Conservation (phyloP, 2,797 vertebrate species). For the Dendrocincla tyrannina region DNA sequence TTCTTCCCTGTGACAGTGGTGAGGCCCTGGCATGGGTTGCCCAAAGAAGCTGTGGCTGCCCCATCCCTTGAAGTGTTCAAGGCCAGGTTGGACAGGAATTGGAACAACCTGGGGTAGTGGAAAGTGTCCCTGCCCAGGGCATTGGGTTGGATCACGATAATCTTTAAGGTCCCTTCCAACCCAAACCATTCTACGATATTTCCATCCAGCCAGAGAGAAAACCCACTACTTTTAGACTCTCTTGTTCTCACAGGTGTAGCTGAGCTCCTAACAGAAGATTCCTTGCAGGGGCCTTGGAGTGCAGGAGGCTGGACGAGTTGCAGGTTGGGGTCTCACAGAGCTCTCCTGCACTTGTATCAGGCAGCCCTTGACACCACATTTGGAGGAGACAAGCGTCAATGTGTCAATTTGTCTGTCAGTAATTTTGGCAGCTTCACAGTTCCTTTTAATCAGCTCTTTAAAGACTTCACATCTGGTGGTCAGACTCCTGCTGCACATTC, state of each 20-base stretch:
- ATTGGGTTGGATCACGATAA: rapidly evolving
- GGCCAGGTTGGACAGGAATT: rapidly evolving
- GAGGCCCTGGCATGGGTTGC: neutral
- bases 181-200: neutral
- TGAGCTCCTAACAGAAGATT: neutral
- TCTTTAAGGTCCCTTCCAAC: neutral
- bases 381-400: neutral
- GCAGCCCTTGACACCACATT: neutral
- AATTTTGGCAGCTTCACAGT: neutral
- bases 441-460: constrained; percentile 17
- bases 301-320: neutral
- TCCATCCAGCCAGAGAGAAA: neutral
- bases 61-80: neutral
- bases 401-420: neutral
- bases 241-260: neutral
- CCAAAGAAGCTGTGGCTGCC: neutral
- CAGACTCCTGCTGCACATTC: neutral
- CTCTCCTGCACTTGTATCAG: rapidly evolving
- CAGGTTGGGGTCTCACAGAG: neutral
- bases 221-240: neutral
- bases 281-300: neutral
- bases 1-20: rapidly evolving
- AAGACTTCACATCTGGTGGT: neutral
- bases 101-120: rapidly evolving
- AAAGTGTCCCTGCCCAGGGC: neutral